Evolutionary conservation across 2,888 invertebrate species (phyloP), one percentile per base, ranked within the genome.

Genomic region (Slavum lentiscoides): DNA sequence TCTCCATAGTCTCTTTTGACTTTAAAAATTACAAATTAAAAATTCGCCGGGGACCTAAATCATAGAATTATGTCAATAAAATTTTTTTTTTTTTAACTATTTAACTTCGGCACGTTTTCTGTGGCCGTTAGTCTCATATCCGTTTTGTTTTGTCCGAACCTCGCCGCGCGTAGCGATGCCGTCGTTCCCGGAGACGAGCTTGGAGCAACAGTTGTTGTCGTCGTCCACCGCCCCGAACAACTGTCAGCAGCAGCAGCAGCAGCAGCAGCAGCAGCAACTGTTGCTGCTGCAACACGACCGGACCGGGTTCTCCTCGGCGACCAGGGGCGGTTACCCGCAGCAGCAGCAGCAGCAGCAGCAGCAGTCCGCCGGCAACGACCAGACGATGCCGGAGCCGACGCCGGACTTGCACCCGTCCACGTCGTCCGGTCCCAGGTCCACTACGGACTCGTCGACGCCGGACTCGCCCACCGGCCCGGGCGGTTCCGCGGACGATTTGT

Each of bases 371-470:
- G 77, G 70, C 8, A 64, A 80, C 62, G 70, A 62, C 5, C 70
- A 64, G 19, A 39, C 21, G 23, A 62, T 64, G 77, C 64, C 75
- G 13, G 55, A 70, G 8, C 23, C 64, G 59, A 23, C 77, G 17
- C 6, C 55, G 23, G 77, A 80, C 43, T 6, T 80, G 69, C 77
- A 70, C 8, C 77, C 77, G 53, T 70, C 77, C 11, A 70, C 64
- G 55, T 70, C 77, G 5, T 80, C 77, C 30, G 91, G 92, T 3
- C 93, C 94, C 0, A 88, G 94, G 64, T 94, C 94, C 19, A 87
- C 94, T 30, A 30, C 30, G 84, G 94, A 92, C 85, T 94, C 93
- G 61, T 94, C 93, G 58, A 92, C 84, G 23, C 83, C 83, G 11
- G 84, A 85, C 81, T 85, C 84, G 13, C 85, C 85, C 7, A 84